Percentiles rank a stretch among this genome's conserved stretches.
Evolutionary conservation across 1,140 invertebrate species (phyloP).

Genomic region (Agrilus planipennis): DNA sequence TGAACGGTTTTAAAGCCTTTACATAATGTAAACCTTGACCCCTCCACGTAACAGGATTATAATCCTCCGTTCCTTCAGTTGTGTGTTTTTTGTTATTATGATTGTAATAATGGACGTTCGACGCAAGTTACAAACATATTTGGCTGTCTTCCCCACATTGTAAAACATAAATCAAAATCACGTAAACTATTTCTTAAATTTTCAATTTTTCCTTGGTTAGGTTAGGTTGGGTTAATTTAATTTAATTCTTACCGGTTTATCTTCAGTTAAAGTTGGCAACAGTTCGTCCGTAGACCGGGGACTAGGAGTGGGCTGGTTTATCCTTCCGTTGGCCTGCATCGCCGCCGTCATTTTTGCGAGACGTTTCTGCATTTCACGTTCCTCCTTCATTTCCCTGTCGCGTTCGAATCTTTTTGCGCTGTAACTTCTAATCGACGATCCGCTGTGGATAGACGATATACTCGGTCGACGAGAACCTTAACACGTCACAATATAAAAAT

Average conservation of each 20-base stretch:
- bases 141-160: not conserved
- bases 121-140: not conserved
- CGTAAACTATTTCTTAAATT: too few relatives aligned
- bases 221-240: too few relatives aligned
- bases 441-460: constrained; percentile 67
- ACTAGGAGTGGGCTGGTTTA: constrained; percentile 55
- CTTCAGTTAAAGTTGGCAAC: constrained; percentile 59
- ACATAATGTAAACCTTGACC: too few relatives aligned
- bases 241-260: constrained; percentile 45
- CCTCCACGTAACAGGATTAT: too few relatives aligned
- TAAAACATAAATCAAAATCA: not conserved
- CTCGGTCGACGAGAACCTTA: constrained; percentile 75
- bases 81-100: not conserved
- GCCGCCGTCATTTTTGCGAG: constrained; percentile 45
- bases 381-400: constrained; percentile 64
- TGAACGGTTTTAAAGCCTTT: too few relatives aligned
- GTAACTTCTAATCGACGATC: constrained; percentile 65
- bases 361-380: constrained; percentile 59
- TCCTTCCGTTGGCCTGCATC: constrained; percentile 25
- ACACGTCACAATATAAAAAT: too few relatives aligned
- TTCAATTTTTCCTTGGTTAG: too few relatives aligned
- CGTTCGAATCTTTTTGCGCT: constrained; percentile 62
- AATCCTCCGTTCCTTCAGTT: not conserved
- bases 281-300: constrained; percentile 67
- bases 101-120: not conserved